These are phyloP conservation scores for Globodera ellingtonae DNA, from an alignment of 1,140 invertebrate species.

Conservation along the genomic window DNA sequence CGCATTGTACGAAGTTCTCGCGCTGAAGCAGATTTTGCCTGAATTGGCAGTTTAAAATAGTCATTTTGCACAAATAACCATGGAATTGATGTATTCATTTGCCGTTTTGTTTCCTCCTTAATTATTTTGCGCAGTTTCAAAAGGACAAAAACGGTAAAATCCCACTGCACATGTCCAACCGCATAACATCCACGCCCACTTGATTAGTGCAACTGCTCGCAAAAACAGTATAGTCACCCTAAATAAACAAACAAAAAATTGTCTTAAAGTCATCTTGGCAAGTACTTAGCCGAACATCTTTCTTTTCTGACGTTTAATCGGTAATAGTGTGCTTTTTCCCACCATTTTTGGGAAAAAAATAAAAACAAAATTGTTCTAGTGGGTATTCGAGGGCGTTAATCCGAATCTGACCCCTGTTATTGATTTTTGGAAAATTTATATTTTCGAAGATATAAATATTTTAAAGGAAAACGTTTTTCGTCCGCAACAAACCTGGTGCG, in stretches of 20 bases:
- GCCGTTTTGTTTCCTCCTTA: slow-evolving; percentile 64
- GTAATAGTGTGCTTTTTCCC: too few species aligned
- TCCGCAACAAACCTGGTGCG: slow-evolving; percentile 53
- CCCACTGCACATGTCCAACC: slow-evolving; percentile 60
- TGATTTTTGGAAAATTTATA: too few species aligned
- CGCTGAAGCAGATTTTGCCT: slow-evolving; percentile 57
- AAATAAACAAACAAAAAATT: slow-evolving; percentile 18
- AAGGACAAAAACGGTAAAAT: slow-evolving; percentile 21
- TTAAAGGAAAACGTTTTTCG: too few species aligned
- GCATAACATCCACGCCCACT: slow-evolving; percentile 64
- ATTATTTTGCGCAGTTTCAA: slow-evolving; percentile 3
- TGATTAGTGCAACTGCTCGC: slow-evolving; percentile 56
- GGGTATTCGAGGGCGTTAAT: too few species aligned
- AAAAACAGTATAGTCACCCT: slow-evolving; percentile 65
- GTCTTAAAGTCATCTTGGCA: too few species aligned
- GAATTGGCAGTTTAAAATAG: neutral
- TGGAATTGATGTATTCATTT: slow-evolving; percentile 65
- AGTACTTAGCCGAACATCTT: too few species aligned
- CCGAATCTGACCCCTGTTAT: too few species aligned
- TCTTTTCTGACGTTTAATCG: too few species aligned
- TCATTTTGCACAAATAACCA: slow-evolving; percentile 33
- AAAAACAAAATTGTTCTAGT: too few species aligned
- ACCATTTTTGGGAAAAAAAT: too few species aligned
- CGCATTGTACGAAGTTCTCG: slow-evolving; percentile 55
- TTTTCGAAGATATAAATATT: neutral